Conservation (phyloP, 2,113 vertebrate species). For the Mus pahari region DNA sequence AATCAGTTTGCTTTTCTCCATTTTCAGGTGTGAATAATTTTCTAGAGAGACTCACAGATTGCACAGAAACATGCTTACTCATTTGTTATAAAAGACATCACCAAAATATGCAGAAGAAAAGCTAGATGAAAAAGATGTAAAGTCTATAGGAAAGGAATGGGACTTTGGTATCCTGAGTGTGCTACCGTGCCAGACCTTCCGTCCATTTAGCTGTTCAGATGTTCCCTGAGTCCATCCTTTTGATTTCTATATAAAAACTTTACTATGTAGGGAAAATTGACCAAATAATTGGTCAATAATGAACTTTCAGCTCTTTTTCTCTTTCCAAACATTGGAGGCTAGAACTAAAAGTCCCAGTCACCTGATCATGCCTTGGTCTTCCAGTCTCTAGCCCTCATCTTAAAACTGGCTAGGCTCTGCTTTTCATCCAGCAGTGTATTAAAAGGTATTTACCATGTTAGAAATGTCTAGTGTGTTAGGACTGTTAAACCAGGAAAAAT, state of each 20-base stretch:
- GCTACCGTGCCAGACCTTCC: background rate
- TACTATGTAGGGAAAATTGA: background rate
- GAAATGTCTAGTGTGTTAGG: background rate
- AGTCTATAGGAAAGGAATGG: background rate
- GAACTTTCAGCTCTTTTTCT: background rate
- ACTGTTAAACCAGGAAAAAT: background rate
- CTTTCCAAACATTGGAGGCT: background rate
- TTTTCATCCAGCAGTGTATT: background rate
- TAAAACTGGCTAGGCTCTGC: background rate
- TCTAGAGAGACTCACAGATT: background rate
- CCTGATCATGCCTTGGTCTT: background rate
- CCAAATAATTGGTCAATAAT: background rate
- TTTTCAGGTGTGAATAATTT: background rate
- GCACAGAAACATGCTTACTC: background rate
- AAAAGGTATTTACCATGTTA: background rate
- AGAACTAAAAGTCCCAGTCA: background rate
- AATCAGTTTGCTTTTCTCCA: background rate
- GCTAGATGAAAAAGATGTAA: background rate
- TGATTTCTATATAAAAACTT: background rate
- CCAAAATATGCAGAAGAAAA: background rate
- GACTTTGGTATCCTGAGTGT: background rate
- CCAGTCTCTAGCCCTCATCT: background rate
- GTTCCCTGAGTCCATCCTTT: background rate
- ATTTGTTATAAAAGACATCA: background rate
- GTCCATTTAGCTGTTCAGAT: background rate